A percentile compares a stretch with the other conserved stretches of the same genome.
Conservation (phyloP, 2,797 vertebrate genomes). For the Nyctalus aviator region DNA sequence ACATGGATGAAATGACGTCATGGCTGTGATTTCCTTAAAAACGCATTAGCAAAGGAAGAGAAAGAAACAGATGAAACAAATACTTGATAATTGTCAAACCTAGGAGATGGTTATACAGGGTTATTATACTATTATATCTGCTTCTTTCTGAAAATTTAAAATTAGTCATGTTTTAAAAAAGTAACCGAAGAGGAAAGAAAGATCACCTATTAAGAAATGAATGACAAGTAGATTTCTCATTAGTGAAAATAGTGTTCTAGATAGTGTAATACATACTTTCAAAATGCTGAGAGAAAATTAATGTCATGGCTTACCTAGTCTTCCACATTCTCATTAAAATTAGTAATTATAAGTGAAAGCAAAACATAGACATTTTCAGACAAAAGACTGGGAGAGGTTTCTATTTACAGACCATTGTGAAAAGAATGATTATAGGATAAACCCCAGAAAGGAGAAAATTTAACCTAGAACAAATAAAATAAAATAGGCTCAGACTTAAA, state of each 20-base stretch:
- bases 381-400: background rate
- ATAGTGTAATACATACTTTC: background rate
- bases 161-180: background rate
- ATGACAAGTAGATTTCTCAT: background rate
- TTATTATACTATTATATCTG: background rate
- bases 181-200: background rate
- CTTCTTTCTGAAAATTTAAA: slow-evolving; percentile 33
- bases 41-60: background rate
- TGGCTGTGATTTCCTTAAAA: slow-evolving; percentile 37
- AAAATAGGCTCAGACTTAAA: background rate
- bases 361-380: slow-evolving; percentile 20
- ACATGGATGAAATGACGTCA: background rate
- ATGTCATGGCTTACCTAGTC: background rate
- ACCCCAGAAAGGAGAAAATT: background rate
- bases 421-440: background rate
- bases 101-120: background rate
- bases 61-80: background rate
- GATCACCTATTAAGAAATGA: background rate
- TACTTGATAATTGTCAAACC: background rate
- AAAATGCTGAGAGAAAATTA: background rate
- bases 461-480: background rate
- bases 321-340: background rate
- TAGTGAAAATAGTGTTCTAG: background rate
- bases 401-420: background rate
- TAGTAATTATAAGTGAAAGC: slow-evolving; percentile 4